Evolutionary conservation across 2,113 vertebrate species (phyloP).

Genomic region (Prunella himalayana): DNA sequence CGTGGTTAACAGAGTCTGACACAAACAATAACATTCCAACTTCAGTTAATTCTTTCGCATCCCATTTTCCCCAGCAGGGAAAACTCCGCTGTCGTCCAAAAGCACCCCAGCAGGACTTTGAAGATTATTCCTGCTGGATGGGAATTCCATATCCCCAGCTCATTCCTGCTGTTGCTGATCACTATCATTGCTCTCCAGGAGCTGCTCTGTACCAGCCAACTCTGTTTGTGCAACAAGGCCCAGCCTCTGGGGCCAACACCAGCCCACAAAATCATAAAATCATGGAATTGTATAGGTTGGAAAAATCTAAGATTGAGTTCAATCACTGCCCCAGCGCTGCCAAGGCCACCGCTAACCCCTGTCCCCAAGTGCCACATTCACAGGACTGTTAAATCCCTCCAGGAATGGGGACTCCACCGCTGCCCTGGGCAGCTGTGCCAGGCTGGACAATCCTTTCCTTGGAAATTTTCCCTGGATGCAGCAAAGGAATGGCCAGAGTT

Average conservation of each 20-base stretch:
- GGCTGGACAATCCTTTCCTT: background rate
- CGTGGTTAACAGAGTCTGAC: slow-evolving; percentile 65
- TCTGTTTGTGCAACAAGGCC: slow-evolving; percentile 15
- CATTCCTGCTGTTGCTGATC: slow-evolving; percentile 40
- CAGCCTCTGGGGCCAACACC: background rate
- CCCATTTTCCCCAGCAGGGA: slow-evolving; percentile 58
- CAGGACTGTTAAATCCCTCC: background rate
- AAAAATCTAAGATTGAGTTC: background rate
- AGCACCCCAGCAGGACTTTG: slow-evolving; percentile 65
- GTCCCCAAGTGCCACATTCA: background rate
- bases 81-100: slow-evolving; percentile 25
- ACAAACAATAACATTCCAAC: slow-evolving; percentile 71
- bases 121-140: slow-evolving; percentile 64
- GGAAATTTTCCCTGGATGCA: background rate
- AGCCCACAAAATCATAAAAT: background rate
- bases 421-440: background rate
- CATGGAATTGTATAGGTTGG: background rate
- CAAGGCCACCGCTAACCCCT: background rate
- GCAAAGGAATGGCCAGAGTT: background rate
- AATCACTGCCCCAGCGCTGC: fast-evolving
- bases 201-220: slow-evolving; percentile 51
- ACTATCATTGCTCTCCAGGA: slow-evolving; percentile 47
- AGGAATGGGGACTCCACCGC: background rate
- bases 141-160: slow-evolving; percentile 47
- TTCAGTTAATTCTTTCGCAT: slow-evolving; percentile 63